Conservation (phyloP, 2,888 invertebrate species). For the Drosophila nr. perissopoda region DNA sequence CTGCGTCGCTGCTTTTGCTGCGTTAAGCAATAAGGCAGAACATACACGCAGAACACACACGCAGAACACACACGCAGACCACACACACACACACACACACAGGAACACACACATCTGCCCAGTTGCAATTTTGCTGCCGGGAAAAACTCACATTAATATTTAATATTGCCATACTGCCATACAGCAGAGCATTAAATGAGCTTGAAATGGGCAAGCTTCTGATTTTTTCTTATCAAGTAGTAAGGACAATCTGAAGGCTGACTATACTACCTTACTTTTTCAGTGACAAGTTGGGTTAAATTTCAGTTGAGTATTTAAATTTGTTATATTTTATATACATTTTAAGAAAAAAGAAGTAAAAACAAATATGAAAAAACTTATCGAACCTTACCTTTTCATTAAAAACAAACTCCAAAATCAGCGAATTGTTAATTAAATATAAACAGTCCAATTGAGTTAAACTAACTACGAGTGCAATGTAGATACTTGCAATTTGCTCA, state of each 20-base stretch:
- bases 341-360: neutral
- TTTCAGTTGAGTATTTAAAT: neutral
- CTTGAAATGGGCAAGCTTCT: conserved; percentile 8
- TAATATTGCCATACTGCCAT: neutral
- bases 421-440: neutral
- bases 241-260: neutral
- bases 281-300: neutral
- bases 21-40: conserved; percentile 71
- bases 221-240: neutral
- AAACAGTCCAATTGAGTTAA: neutral
- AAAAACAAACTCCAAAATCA: no score
- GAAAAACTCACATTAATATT: conserved; percentile 1
- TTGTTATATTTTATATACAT: neutral
- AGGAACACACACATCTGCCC: conserved; percentile 7
- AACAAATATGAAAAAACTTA: neutral
- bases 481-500: conserved; percentile 5
- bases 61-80: conserved; percentile 14
- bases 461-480: neutral
- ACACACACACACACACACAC: conserved; percentile 3
- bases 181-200: conserved; percentile 1
- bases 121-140: conserved; percentile 13
- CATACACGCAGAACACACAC: conserved; percentile 26
- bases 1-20: conserved; percentile 69
- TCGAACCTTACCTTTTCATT: neutral
- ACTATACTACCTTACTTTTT: neutral